Percentiles rank a stretch among this genome's conserved stretches.
phyloP scores from a whole-genome alignment of 2,113 vertebrate genomes.

The Ochotona princeps region DNA sequence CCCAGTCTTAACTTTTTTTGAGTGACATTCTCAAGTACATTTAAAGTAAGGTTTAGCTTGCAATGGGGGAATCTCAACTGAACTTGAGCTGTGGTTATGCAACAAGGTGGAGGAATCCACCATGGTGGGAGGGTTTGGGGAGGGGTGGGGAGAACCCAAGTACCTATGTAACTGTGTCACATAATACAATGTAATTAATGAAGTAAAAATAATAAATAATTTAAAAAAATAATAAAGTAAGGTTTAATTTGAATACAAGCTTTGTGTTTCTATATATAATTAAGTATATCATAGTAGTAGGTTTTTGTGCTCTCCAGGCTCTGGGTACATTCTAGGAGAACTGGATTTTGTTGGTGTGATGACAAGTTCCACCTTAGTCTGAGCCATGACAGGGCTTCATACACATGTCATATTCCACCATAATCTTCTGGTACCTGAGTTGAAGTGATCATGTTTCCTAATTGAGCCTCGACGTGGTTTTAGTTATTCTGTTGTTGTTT shows the following conservation, averaged over 20 bases:
- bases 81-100: no score
- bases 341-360: not conserved
- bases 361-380: not conserved
- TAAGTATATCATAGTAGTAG: not conserved
- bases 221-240: no score
- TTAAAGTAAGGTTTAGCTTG: slow-evolving; percentile 29
- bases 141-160: no score
- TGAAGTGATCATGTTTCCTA: not conserved
- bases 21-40: not conserved
- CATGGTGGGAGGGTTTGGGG: no score
- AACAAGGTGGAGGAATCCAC: no score
- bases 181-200: no score
- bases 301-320: not conserved
- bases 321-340: not conserved
- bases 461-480: not conserved
- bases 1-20: not conserved
- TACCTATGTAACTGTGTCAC: no score
- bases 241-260: slow-evolving; percentile 32
- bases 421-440: not conserved
- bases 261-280: not conserved
- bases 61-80: no score
- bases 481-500: not conserved
- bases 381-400: not conserved
- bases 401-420: not conserved
- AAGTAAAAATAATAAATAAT: no score